Percentiles rank a stretch among this genome's conserved stretches.
Conservation (phyloP, 2,113 vertebrate species). For the Myanophis thanlyinensis region DNA sequence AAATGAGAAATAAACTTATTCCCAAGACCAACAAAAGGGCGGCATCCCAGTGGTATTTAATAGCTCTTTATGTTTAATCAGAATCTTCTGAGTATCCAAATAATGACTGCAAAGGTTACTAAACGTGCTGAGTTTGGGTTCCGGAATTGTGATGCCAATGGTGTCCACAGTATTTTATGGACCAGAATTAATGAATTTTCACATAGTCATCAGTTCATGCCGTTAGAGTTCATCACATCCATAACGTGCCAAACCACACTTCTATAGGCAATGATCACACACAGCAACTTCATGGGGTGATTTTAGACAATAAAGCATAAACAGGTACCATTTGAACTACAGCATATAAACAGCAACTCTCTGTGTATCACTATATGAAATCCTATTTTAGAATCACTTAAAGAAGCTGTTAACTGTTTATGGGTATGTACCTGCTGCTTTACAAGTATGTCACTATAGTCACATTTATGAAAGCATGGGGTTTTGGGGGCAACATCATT, state of each 20-base stretch:
- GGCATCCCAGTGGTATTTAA: constrained; percentile 17
- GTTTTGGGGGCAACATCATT: constrained; percentile 59
- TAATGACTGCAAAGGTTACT: constrained; percentile 19
- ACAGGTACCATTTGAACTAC: constrained; percentile 41
- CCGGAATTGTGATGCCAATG: not conserved
- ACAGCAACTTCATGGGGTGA: constrained; percentile 12
- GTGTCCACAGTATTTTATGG: constrained; percentile 11
- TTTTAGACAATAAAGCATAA: constrained; percentile 50
- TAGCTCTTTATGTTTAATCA: constrained; percentile 30
- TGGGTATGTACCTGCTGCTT: constrained; percentile 70
- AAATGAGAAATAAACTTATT: constrained; percentile 24
- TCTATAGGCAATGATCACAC: not conserved
- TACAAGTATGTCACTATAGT: constrained; percentile 66
- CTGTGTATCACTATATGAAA: constrained; percentile 60
- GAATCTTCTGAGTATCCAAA: constrained; percentile 19
- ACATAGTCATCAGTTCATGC: constrained; percentile 1
- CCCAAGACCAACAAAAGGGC: constrained; percentile 3
- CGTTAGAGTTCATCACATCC: constrained; percentile 20
- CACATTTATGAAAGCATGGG: constrained; percentile 56
- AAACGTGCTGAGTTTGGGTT: constrained; percentile 8
- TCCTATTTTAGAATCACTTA: constrained; percentile 74
- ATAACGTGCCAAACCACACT: not conserved
- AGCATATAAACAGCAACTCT: constrained; percentile 44
- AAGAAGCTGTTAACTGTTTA: constrained; percentile 72
- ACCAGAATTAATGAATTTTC: constrained; percentile 28